phyloP scores from a whole-genome alignment of 2,797 vertebrate genomes.

The Sebastes hubbsi region DNA sequence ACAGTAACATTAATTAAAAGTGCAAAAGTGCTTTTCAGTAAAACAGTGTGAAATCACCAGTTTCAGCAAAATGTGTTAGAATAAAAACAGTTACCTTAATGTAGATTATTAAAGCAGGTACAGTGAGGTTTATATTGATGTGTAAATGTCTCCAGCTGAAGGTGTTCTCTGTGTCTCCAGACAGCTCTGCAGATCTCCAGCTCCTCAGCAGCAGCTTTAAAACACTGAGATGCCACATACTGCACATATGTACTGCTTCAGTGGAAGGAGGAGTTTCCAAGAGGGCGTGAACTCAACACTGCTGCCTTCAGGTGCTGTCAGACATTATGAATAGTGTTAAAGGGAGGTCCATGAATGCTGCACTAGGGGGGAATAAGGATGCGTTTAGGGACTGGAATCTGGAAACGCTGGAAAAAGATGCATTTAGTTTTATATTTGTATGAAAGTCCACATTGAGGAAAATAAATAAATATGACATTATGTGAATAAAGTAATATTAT shows the following conservation, averaged over 20 bases:
- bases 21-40: not conserved
- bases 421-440: not conserved
- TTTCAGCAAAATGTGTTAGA: too few species aligned
- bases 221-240: constrained; percentile 6
- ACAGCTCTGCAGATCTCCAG: fast-evolving
- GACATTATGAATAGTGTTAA: not conserved
- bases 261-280: constrained; percentile 9
- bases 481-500: too few species aligned
- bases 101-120: not conserved
- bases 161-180: fast-evolving
- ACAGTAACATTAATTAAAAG: not conserved
- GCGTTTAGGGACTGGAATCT: too few species aligned
- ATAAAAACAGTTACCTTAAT: constrained; percentile 2
- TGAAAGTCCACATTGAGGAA: too few species aligned
- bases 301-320: constrained; percentile 40
- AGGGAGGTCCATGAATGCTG: not conserved
- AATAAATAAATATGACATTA: too few species aligned
- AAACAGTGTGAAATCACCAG: not conserved
- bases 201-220: not conserved
- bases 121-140: not conserved
- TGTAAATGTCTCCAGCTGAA: not conserved
- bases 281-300: constrained; percentile 43
- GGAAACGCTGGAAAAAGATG: too few species aligned
- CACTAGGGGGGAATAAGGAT: not conserved
- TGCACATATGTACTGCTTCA: not conserved